These are phyloP conservation scores for Batillaria attramentaria DNA, from an alignment of 1,140 invertebrate genomes.

Conservation along the genomic window DNA sequence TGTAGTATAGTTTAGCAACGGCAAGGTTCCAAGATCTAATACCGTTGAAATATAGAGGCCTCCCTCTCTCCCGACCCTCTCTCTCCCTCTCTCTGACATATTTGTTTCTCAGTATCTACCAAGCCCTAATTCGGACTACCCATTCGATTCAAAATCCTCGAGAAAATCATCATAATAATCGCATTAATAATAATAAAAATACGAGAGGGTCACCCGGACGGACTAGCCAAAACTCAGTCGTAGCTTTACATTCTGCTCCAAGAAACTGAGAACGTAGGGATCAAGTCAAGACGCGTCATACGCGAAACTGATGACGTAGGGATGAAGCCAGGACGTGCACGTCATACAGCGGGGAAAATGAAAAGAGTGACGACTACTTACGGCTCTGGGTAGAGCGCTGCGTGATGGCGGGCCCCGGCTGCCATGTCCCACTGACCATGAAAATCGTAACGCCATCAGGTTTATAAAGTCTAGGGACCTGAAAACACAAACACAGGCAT, in stretches of 20 bases:
- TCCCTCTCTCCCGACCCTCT: slow-evolving; percentile 19
- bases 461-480: slow-evolving; percentile 95
- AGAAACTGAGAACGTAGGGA: not conserved
- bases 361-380: not conserved
- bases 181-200: too few relatives aligned
- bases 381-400: slow-evolving; percentile 39
- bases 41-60: too few relatives aligned
- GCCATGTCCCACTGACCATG: slow-evolving; percentile 90
- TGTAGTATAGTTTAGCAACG: too few relatives aligned
- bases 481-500: slow-evolving; percentile 38
- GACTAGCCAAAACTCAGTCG: too few relatives aligned
- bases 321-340: too few relatives aligned
- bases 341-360: too few relatives aligned
- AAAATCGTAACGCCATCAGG: slow-evolving; percentile 89
- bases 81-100: slow-evolving; percentile 4
- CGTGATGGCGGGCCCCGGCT: slow-evolving; percentile 39
- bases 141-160: too few relatives aligned
- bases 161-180: too few relatives aligned
- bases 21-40: too few relatives aligned
- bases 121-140: too few relatives aligned
- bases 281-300: not conserved
- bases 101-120: not conserved
- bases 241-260: not conserved
- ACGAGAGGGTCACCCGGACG: too few relatives aligned
- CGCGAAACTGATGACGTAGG: too few relatives aligned